phyloP scores from a whole-genome alignment of 2,113 vertebrate genomes.

The Cebidichthys violaceus region DNA sequence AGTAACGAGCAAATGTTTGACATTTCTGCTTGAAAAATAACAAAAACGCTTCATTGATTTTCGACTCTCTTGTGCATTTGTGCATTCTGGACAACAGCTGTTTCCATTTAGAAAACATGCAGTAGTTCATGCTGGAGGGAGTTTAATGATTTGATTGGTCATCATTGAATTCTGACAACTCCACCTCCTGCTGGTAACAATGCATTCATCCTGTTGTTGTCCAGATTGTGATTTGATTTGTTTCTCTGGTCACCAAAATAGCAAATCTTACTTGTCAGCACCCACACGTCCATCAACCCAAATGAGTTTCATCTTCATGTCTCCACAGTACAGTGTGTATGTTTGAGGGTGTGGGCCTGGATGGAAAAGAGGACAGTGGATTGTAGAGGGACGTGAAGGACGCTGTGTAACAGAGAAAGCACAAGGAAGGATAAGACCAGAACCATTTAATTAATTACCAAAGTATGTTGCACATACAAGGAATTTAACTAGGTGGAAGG shows the following conservation, averaged over 20 bases:
- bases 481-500: no score
- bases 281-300: conserved; percentile 15
- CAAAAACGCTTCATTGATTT: no score
- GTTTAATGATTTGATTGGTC: neutral
- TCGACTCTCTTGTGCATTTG: neutral
- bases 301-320: neutral
- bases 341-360: neutral
- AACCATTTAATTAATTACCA: no score
- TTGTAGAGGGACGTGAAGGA: neutral
- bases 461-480: no score
- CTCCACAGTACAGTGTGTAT: neutral
- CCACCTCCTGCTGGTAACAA: conserved; percentile 3
- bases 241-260: conserved; percentile 22
- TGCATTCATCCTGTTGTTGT: neutral
- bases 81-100: neutral
- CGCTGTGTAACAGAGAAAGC: conserved; percentile 1
- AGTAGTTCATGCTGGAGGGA: neutral
- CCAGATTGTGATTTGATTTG: conserved; percentile 5
- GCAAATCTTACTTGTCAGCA: conserved; percentile 11
- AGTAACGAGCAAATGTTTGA: neutral
- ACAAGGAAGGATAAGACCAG: neutral
- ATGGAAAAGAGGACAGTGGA: neutral
- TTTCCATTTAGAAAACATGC: conserved; percentile 3
- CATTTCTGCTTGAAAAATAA: neutral
- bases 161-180: neutral